Conservation (phyloP, 2,113 vertebrate species). For the Cranoglanis bouderius region DNA sequence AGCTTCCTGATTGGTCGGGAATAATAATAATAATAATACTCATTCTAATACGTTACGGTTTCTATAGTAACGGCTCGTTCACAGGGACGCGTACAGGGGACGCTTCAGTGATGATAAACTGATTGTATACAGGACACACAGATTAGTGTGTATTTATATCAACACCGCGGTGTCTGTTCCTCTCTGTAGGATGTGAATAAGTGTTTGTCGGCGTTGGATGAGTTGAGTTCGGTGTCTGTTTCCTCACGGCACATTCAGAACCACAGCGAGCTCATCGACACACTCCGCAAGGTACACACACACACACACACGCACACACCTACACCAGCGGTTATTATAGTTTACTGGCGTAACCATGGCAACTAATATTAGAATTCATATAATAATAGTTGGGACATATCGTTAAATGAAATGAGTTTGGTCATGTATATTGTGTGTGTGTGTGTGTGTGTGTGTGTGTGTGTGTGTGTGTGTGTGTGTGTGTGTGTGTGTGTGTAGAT, state of each 20-base stretch:
- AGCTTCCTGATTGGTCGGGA: conserved; percentile 6
- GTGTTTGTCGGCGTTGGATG: conserved; percentile 89
- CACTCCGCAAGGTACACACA: conserved; percentile 84
- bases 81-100: not conserved
- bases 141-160: not conserved
- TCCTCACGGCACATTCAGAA: conserved; percentile 92
- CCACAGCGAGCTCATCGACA: conserved; percentile 91
- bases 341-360: not conserved
- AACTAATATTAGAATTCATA: not conserved
- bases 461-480: conserved; percentile 33
- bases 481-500: conserved; percentile 72
- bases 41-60: not conserved
- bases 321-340: not conserved
- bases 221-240: conserved; percentile 87
- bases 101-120: not conserved
- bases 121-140: not conserved
- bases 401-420: not conserved
- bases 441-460: not conserved
- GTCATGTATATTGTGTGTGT: not conserved
- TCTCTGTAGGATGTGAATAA: conserved; percentile 81
- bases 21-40: too few species aligned
- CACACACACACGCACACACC: not conserved
- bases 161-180: not conserved
- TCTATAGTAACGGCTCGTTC: not conserved
- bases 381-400: not conserved